Conservation (phyloP, 2,888 invertebrate species). For the Noctua fimbriata region DNA sequence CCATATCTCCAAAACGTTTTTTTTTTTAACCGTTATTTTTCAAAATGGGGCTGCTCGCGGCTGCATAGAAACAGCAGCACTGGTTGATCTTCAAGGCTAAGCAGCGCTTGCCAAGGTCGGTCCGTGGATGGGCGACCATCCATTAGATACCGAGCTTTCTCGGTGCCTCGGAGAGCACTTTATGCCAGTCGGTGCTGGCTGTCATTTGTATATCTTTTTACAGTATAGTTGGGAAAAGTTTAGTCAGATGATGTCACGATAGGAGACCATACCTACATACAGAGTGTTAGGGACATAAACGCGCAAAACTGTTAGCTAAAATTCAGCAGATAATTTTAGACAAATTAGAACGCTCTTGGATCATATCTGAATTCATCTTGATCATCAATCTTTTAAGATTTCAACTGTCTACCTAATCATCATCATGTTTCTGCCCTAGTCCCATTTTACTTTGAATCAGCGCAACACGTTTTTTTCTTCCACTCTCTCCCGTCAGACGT, state of each 20-base stretch:
- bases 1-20: background rate
- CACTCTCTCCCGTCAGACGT: no score
- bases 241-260: no score
- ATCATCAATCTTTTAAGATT: background rate
- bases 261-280: no score
- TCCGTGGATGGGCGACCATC: background rate
- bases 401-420: background rate
- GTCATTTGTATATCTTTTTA: background rate
- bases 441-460: no score
- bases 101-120: background rate
- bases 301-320: no score
- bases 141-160: background rate
- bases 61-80: background rate
- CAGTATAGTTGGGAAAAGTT: background rate
- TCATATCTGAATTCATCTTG: no score
- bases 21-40: background rate
- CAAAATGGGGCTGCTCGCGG: background rate
- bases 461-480: no score
- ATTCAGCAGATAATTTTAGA: no score
- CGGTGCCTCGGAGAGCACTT: background rate
- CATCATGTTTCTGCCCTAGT: no score
- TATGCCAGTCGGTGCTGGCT: background rate
- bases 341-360: no score
- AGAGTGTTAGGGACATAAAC: no score
- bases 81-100: background rate